Conservation (phyloP, 1,140 invertebrate species). For the Anthonomus grandis region DNA sequence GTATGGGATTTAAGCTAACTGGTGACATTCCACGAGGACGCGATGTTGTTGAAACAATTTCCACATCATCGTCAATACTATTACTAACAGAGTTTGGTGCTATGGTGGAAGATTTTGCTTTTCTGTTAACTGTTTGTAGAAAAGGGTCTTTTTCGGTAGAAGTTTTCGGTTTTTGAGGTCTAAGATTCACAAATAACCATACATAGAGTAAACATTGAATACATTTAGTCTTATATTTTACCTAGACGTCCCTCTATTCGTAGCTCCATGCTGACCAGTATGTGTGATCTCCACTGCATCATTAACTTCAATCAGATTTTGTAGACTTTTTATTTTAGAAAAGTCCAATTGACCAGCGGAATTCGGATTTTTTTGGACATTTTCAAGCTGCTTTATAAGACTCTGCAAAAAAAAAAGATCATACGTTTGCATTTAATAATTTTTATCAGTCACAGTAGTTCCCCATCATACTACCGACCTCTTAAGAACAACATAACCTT, state of each 20-base stretch:
- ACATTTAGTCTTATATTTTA: background rate
- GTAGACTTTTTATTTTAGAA: slow-evolving; percentile 36
- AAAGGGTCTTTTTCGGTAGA: slow-evolving; percentile 10
- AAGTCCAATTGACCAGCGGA: slow-evolving; percentile 40
- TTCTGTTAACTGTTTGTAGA: slow-evolving; percentile 1
- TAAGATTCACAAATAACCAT: background rate
- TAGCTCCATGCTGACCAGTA: slow-evolving; percentile 36
- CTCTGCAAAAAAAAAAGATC: background rate
- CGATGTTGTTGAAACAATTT: slow-evolving; percentile 22
- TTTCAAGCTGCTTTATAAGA: slow-evolving; percentile 43
- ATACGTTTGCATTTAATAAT: no score
- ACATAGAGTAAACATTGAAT: background rate
- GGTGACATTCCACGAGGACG: slow-evolving; percentile 34
- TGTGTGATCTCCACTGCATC: slow-evolving; percentile 38
- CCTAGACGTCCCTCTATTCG: slow-evolving; percentile 23
- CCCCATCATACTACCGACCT: no score
- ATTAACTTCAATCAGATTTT: slow-evolving; percentile 35
- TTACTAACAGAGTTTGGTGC: slow-evolving; percentile 32
- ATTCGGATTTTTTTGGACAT: slow-evolving; percentile 41
- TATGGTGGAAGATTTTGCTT: slow-evolving; percentile 20
- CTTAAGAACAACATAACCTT: no score
- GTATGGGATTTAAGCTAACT: slow-evolving; percentile 41
- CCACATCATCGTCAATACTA: slow-evolving; percentile 32
- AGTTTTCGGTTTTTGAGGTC: slow-evolving; percentile 8
- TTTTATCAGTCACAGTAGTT: no score